Conservation (phyloP, 1,140 invertebrate genomes). For the Drosophila micromelanica region DNA sequence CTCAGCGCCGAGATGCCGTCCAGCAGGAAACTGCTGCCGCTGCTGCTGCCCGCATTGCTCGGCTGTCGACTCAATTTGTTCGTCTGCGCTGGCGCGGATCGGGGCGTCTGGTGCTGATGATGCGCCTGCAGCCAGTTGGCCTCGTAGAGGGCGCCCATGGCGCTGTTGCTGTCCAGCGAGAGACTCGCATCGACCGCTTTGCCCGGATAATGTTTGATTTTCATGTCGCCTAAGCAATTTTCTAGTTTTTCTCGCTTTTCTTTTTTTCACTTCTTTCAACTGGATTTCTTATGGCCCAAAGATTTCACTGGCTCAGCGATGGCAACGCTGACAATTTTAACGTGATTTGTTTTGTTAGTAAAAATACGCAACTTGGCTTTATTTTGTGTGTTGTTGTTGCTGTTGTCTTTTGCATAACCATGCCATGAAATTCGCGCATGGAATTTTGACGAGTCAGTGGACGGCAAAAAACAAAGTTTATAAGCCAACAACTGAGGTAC, state of each 20-base stretch:
- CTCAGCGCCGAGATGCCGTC: slow-evolving; percentile 86
- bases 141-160: slow-evolving; percentile 91
- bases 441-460: slow-evolving; percentile 74
- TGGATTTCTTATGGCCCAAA: slow-evolving; percentile 19
- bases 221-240: slow-evolving; percentile 86
- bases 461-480: not conserved
- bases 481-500: slow-evolving; percentile 1
- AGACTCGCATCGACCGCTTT: slow-evolving; percentile 88
- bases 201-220: slow-evolving; percentile 92
- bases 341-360: slow-evolving; percentile 63
- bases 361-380: slow-evolving; percentile 23
- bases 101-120: slow-evolving; percentile 56
- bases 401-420: slow-evolving; percentile 68
- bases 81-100: not conserved
- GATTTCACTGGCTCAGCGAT: slow-evolving; percentile 58
- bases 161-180: slow-evolving; percentile 87
- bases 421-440: slow-evolving; percentile 67
- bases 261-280: slow-evolving; percentile 21
- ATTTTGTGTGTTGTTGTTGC: slow-evolving; percentile 26
- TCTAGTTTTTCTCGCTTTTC: slow-evolving; percentile 19
- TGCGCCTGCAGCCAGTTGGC: slow-evolving; percentile 91
- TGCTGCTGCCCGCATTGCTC: slow-evolving; percentile 64
- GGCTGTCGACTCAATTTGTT: slow-evolving; percentile 50
- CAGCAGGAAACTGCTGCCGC: slow-evolving; percentile 74
- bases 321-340: slow-evolving; percentile 45